Evolutionary conservation across 2,797 vertebrate genomes (phyloP).

Genomic region (Hirundo rustica): DNA sequence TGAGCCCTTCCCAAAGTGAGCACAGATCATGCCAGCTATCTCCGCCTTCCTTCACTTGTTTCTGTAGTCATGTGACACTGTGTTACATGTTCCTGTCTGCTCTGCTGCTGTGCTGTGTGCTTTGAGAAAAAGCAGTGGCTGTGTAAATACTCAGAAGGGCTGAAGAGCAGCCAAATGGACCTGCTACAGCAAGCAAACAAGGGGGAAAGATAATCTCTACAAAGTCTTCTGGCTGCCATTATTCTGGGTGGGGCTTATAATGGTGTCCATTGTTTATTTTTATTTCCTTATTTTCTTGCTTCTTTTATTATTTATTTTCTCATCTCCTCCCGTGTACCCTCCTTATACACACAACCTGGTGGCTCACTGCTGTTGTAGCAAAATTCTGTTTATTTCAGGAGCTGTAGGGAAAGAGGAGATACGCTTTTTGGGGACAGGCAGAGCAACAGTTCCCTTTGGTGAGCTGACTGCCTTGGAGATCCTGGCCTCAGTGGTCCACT

Average conservation of each 20-base stretch:
- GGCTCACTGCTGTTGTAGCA: background rate
- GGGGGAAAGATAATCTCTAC: background rate
- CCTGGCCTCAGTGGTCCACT: fast-evolving
- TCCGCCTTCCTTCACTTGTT: background rate
- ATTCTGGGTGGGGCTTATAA: background rate
- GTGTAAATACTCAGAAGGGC: background rate
- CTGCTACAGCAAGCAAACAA: background rate
- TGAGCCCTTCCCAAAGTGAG: background rate
- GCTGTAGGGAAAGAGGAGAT: background rate
- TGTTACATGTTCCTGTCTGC: background rate
- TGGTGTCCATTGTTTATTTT: background rate
- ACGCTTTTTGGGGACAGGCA: too few relatives aligned
- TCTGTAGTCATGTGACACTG: background rate
- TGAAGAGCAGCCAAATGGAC: background rate
- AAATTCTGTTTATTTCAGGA: background rate
- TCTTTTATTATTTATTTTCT: background rate
- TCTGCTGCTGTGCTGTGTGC: fast-evolving
- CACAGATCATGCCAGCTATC: background rate
- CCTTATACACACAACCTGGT: background rate
- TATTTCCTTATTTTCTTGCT: background rate
- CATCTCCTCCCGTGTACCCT: fast-evolving
- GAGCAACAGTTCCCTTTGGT: background rate
- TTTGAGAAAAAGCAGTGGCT: background rate
- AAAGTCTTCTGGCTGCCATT: background rate
- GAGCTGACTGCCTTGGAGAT: background rate